phyloP scores from a whole-genome alignment of 2,888 invertebrate genomes.

The Chalcosyrphus nemorum region DNA sequence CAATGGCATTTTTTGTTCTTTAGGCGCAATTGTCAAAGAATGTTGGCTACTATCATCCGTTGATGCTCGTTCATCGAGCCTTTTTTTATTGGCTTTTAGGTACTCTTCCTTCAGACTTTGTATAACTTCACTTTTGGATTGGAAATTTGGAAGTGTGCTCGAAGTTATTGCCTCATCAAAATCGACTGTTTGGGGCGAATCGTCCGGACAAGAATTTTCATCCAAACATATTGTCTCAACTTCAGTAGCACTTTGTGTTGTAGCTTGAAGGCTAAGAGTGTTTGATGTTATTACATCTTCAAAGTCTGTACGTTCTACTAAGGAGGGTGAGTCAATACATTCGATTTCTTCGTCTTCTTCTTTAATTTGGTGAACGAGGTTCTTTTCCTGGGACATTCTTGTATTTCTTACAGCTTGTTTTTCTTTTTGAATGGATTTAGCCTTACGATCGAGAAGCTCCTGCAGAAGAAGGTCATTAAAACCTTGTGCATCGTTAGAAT shows the following conservation, averaged over 20 bases:
- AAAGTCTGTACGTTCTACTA: slow-evolving; percentile 17
- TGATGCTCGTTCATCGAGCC: neutral
- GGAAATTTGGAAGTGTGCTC: neutral
- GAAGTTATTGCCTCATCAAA: slow-evolving; percentile 33
- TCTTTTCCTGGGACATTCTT: neutral
- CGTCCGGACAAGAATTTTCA: neutral
- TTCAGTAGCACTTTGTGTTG: no score
- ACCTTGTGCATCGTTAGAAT: neutral
- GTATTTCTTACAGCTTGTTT: neutral
- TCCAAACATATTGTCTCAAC: neutral
- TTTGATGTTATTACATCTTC: slow-evolving; percentile 21
- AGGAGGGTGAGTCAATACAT: neutral
- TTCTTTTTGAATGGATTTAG: slow-evolving; percentile 42
- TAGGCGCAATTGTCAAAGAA: neutral
- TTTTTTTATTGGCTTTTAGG: slow-evolving; percentile 42
- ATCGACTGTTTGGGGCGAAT: neutral
- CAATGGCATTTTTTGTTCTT: no score
- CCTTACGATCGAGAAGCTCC: slow-evolving; percentile 53
- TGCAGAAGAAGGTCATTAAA: slow-evolving; percentile 26
- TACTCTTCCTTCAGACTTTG: slow-evolving; percentile 38
- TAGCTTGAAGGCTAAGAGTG: neutral
- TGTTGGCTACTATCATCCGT: slow-evolving; percentile 13
- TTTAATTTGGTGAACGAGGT: neutral
- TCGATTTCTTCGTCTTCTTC: neutral
- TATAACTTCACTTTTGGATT: slow-evolving; percentile 15